A percentile compares a stretch with the other conserved stretches of the same genome.
phyloP scores from a whole-genome alignment of 1,140 invertebrate genomes.

The Armadillidium nasatum region DNA sequence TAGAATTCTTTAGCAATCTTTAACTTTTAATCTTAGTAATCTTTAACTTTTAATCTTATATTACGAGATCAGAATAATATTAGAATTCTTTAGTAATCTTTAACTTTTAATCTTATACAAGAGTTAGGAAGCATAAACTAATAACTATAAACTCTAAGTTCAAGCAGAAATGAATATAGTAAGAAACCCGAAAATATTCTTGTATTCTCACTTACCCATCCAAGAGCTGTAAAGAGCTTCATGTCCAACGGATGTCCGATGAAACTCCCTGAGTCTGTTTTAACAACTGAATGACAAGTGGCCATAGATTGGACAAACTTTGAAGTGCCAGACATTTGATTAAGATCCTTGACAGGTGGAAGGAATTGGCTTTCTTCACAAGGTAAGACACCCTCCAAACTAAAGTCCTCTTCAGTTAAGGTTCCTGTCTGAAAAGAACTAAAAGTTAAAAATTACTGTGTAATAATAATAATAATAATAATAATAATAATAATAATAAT shows the following conservation, averaged over 20 bases:
- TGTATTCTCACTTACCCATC: conserved; percentile 1
- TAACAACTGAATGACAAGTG: conserved; percentile 13
- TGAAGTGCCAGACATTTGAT: conserved; percentile 27
- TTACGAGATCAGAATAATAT: too few species aligned
- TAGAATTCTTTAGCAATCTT: too few species aligned
- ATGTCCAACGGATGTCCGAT: conserved; percentile 24
- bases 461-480: background rate
- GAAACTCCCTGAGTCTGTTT: conserved; percentile 17
- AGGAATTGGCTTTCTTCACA: conserved; percentile 27
- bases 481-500: conserved; percentile 12
- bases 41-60: too few species aligned
- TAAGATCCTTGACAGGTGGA: conserved; percentile 32
- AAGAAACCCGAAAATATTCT: too few species aligned
- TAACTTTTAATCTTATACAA: too few species aligned
- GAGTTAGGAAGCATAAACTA: too few species aligned
- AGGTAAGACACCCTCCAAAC: conserved; percentile 47
- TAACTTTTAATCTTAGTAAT: too few species aligned
- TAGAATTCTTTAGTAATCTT: too few species aligned
- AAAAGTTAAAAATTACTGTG: background rate
- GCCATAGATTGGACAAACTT: conserved; percentile 40
- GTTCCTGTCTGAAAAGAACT: conserved; percentile 48
- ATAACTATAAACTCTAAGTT: too few species aligned
- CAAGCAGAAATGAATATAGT: too few species aligned
- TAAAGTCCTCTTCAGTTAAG: conserved; percentile 49
- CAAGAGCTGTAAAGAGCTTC: conserved; percentile 12